Conservation (phyloP, 2,888 invertebrate species). For the Cotesia congregata region DNA sequence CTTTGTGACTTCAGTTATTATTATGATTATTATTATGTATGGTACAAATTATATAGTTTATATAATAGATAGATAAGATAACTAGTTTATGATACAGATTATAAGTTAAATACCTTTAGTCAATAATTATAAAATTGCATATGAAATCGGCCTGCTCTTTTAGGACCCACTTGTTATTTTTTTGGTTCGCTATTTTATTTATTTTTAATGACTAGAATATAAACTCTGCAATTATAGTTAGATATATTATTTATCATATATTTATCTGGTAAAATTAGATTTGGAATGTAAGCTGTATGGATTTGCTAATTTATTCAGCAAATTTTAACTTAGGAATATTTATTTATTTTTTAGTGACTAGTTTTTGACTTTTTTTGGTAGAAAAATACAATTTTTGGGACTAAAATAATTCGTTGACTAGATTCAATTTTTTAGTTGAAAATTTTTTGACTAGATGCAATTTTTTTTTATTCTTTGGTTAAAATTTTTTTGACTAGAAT, state of each 20-base stretch:
- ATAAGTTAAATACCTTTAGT: constrained; percentile 10
- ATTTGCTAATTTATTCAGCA: background rate
- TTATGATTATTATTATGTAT: constrained; percentile 33
- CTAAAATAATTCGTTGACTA: constrained; percentile 25
- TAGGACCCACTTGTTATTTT: constrained; percentile 8
- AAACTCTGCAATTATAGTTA: constrained; percentile 26
- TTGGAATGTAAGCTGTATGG: constrained; percentile 17
- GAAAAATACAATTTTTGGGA: constrained; percentile 14
- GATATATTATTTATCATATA: constrained; percentile 1
- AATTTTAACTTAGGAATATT: constrained; percentile 6
- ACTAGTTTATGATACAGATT: background rate
- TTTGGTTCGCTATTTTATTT: constrained; percentile 19
- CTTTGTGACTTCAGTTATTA: constrained; percentile 27
- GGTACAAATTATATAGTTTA: constrained; percentile 18
- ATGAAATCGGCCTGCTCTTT: constrained; percentile 63
- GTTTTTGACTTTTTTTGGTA: constrained; percentile 19
- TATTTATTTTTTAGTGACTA: constrained; percentile 26
- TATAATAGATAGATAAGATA: constrained; percentile 7
- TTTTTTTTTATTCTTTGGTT: background rate
- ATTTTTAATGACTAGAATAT: constrained; percentile 30
- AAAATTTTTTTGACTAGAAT: background rate
- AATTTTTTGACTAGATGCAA: background rate
- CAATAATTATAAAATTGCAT: constrained; percentile 60
- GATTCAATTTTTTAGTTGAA: background rate
- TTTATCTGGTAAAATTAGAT: constrained; percentile 3